Evolutionary conservation across 2,888 invertebrate species (phyloP).

Genomic region (Polyommatus iphigenia): DNA sequence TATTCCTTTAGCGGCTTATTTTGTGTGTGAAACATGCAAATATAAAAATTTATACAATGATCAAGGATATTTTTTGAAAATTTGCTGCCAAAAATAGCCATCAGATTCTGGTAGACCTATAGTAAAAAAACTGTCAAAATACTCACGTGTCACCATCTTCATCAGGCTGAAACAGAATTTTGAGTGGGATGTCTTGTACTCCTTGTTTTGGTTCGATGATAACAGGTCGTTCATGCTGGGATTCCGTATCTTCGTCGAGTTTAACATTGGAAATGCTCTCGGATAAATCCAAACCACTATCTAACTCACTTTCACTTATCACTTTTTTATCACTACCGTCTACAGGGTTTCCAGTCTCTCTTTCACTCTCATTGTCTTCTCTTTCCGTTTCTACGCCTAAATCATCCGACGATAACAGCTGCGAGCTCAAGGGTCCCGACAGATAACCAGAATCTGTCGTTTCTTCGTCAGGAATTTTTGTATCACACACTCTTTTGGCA

Average conservation of each 20-base stretch:
- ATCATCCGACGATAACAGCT: conserved; percentile 44
- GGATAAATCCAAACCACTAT: conserved; percentile 82
- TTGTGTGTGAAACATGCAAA: too few relatives aligned
- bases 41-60: too few relatives aligned
- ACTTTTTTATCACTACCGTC: conserved; percentile 50
- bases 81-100: too few relatives aligned
- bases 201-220: conserved; percentile 45
- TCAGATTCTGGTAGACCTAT: too few relatives aligned
- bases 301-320: conserved; percentile 62
- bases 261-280: conserved; percentile 82
- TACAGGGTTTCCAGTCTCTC: conserved; percentile 31
- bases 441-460: conserved; percentile 66
- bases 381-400: conserved; percentile 35
- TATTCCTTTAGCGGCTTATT: too few relatives aligned
- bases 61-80: too few relatives aligned
- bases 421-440: conserved; percentile 56
- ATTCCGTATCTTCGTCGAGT: conserved; percentile 45
- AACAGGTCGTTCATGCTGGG: conserved; percentile 42
- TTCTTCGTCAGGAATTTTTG: conserved; percentile 60
- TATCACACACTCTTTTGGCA: conserved; percentile 63
- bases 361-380: conserved; percentile 45
- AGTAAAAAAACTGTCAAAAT: conserved; percentile 28
- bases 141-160: conserved; percentile 94
- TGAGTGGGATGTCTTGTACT: conserved; percentile 73
- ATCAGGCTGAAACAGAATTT: conserved; percentile 87